Percentiles rank a stretch among this genome's conserved stretches.
These are phyloP conservation scores for Hydrolagus affinis DNA, from an alignment of 2,113 vertebrate genomes.

Conservation along the genomic window DNA sequence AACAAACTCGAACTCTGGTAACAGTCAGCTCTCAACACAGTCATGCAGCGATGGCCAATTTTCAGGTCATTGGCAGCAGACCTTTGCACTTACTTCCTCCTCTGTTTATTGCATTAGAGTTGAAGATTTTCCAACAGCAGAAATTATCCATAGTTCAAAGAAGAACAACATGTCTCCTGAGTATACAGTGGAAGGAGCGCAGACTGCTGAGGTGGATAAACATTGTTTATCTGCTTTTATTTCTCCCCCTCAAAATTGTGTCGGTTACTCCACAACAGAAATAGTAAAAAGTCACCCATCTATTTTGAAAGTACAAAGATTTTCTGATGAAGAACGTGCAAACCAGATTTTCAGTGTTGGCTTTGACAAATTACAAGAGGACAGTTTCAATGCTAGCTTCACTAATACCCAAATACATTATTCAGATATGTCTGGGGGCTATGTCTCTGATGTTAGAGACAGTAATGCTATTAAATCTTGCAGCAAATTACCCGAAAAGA, in stretches of 20 bases:
- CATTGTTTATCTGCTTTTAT: neutral
- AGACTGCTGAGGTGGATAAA: neutral
- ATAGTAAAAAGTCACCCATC: neutral
- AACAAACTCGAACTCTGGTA: constrained; percentile 38
- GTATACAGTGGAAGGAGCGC: constrained; percentile 24
- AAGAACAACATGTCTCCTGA: constrained; percentile 35
- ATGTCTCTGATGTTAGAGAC: constrained; percentile 18
- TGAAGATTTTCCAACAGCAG: constrained; percentile 42
- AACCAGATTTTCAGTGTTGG: neutral
- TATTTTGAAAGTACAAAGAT: neutral
- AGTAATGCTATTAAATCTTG: constrained; percentile 28
- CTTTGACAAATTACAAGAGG: constrained; percentile 34
- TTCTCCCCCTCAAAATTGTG: neutral
- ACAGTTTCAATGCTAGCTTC: constrained; percentile 32
- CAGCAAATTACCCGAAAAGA: constrained; percentile 26
- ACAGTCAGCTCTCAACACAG: constrained; percentile 40
- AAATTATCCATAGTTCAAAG: constrained; percentile 36
- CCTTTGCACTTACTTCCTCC: constrained; percentile 54
- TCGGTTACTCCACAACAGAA: neutral
- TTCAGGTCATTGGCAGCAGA: constrained; percentile 50
- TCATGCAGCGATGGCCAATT: constrained; percentile 37
- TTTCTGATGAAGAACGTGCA: neutral
- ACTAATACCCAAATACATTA: constrained; percentile 31
- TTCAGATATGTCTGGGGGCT: constrained; percentile 33
- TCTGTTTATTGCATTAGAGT: constrained; percentile 44